Conservation (phyloP, 92 coral and sea anemone genomes). For the Palythoa heliodiscus region DNA sequence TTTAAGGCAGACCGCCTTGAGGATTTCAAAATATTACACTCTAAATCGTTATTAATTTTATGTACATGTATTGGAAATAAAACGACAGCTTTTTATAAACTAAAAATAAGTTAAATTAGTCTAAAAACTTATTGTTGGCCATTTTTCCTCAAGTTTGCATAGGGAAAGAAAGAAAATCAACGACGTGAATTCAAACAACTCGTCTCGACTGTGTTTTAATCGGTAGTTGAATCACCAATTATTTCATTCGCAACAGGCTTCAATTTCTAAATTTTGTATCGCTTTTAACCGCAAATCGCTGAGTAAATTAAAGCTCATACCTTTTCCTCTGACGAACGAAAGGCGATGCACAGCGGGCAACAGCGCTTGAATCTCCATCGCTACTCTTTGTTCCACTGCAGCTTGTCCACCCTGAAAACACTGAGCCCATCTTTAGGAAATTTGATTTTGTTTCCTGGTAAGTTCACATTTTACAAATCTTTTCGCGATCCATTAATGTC, state of each 20-base stretch:
- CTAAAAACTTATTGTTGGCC: not conserved
- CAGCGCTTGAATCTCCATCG: slow-evolving; percentile 35
- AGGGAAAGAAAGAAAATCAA: no score
- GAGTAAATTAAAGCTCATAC: slow-evolving; percentile 17
- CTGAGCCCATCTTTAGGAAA: slow-evolving; percentile 25
- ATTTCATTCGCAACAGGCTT: not conserved
- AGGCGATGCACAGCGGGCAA: slow-evolving; percentile 56
- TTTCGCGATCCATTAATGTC: not conserved
- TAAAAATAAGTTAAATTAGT: no score
- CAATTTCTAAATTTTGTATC: not conserved
- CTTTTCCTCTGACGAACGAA: slow-evolving; percentile 77
- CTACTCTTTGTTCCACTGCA: slow-evolving; percentile 25
- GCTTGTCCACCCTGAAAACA: slow-evolving; percentile 38
- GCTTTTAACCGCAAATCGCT: not conserved
- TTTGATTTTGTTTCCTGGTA: not conserved
- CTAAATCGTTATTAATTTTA: no score
- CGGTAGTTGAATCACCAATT: not conserved
- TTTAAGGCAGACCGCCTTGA: no score
- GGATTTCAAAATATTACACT: no score
- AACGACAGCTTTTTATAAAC: no score
- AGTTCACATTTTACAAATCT: not conserved
- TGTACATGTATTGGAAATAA: no score
- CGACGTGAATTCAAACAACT: not conserved
- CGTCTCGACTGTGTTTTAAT: not conserved
- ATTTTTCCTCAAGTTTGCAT: no score